Percentiles rank a stretch among this genome's conserved stretches.
These are phyloP conservation scores for Ariopsis seemanni DNA, from an alignment of 2,113 vertebrate genomes.

Conservation along the genomic window DNA sequence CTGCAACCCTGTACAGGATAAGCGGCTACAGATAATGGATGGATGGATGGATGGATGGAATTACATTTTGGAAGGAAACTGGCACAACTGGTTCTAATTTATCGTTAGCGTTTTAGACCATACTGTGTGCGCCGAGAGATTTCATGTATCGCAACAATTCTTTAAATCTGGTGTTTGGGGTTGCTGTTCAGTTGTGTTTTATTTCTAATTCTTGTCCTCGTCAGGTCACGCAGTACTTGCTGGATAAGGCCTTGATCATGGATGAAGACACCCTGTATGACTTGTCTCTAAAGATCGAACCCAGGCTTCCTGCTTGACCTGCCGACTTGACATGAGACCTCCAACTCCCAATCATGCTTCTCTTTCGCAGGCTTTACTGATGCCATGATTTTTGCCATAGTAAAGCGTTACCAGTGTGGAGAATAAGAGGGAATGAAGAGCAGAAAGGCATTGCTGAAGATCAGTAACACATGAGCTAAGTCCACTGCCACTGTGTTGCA, in stretches of 20 bases:
- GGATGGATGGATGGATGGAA: too few species aligned
- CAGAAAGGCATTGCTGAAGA: not conserved
- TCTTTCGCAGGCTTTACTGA: constrained; percentile 43
- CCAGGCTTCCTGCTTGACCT: constrained; percentile 91
- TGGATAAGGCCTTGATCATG: constrained; percentile 93
- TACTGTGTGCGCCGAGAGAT: too few species aligned
- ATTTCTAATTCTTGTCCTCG: constrained; percentile 1
- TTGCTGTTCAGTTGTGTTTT: not conserved
- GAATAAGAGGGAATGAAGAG: not conserved
- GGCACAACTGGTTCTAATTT: not conserved
- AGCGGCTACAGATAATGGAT: too few species aligned
- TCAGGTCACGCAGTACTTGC: constrained; percentile 94
- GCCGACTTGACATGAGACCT: constrained; percentile 9
- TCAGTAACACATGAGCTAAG: constrained; percentile 16
- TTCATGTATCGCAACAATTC: not conserved
- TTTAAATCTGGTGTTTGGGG: not conserved
- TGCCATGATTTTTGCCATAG: constrained; percentile 15
- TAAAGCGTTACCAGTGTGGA: constrained; percentile 7
- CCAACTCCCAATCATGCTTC: constrained; percentile 29
- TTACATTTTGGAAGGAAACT: not conserved
- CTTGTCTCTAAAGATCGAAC: constrained; percentile 94
- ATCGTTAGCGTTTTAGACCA: not conserved
- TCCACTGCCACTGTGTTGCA: constrained; percentile 23
- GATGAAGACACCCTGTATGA: constrained; percentile 97
- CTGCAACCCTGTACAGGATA: too few species aligned